Percentiles rank a stretch among this genome's conserved stretches.
These are phyloP conservation scores for Cossypha niveicapilla DNA, from an alignment of 2,797 vertebrate genomes.

Conservation along the genomic window DNA sequence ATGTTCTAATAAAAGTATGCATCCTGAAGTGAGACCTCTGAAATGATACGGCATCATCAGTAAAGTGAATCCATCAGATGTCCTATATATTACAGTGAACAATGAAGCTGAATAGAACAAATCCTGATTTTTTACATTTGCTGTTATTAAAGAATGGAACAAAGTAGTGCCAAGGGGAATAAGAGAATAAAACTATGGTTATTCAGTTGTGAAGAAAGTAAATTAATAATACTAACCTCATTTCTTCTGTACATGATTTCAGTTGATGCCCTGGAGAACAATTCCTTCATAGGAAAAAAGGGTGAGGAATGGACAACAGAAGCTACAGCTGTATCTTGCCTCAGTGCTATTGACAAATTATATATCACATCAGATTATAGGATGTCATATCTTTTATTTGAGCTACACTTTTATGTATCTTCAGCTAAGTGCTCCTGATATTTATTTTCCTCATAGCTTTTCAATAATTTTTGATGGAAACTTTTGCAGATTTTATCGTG, in stretches of 20 bases:
- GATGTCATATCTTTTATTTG: not conserved
- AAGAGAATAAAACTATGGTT: conserved; percentile 67
- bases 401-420: not conserved
- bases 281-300: conserved; percentile 46
- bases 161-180: conserved; percentile 73
- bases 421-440: not conserved
- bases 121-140: conserved; percentile 76
- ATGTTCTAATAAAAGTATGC: conserved; percentile 43
- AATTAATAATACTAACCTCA: conserved; percentile 78
- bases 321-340: not conserved
- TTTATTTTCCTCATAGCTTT: not conserved
- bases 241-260: conserved; percentile 70
- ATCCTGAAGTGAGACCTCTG: conserved; percentile 45
- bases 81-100: conserved; percentile 54
- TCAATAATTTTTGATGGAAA: not conserved
- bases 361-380: not conserved
- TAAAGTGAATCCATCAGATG: conserved; percentile 65
- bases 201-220: conserved; percentile 78
- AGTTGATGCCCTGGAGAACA: conserved; percentile 62
- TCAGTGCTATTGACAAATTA: not conserved
- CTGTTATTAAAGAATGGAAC: conserved; percentile 75
- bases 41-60: conserved; percentile 54
- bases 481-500: not conserved
- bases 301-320: not conserved
- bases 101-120: conserved; percentile 74